Evolutionary conservation across 2,113 vertebrate genomes (phyloP), one percentile per base, ranked within the genome.

Genomic region (Poeciliopsis occidentalis): DNA sequence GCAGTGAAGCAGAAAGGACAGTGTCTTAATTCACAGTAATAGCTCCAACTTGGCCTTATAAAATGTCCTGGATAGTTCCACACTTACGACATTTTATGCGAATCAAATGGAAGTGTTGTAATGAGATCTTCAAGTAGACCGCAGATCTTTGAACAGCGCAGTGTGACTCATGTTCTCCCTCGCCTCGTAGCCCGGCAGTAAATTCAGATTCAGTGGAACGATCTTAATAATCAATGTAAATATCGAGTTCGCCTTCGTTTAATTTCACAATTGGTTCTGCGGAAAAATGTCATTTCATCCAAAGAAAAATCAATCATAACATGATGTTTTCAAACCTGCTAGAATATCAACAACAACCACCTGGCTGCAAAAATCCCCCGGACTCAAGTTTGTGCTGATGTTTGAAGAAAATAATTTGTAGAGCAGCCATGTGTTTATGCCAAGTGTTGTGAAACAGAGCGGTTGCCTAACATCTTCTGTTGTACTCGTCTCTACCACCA

Each of bases 381-480:
- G 10, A 63, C 8, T 60, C 26, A 12, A 64, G 22, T 68, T 37
- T 29, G 12, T 75, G 47, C 60, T n/a, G 11, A 13, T 47, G 37
- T 34, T 3, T 4, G 19, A 31, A 32, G 13, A 68, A 4, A n/a
- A 75, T 79, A 11, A 37, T 37, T 37, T 2, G 2, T 37, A 37
- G 34, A 37, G 34, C 34, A 12, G 12, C 44, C n/a, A 4, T 15
- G 32, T 69, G 75, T 75, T 85, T 79, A 27, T 73, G 72, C 76
- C 76, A 76, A 30, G 12, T 47, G 51, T 64, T 76, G 69, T 47
- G 47, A 76, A 85, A 86, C 13, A 0, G 34, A 77, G 29, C 12
- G 61, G 32, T 31, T 67, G 65, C 68, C 75, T 76, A 68, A 83
- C 68, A 65, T 15, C 60, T 62, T 37, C 60, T 39, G 77, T 75